These are phyloP conservation scores for Pelecanus crispus DNA, from an alignment of 2,113 vertebrate genomes.

Conservation along the genomic window DNA sequence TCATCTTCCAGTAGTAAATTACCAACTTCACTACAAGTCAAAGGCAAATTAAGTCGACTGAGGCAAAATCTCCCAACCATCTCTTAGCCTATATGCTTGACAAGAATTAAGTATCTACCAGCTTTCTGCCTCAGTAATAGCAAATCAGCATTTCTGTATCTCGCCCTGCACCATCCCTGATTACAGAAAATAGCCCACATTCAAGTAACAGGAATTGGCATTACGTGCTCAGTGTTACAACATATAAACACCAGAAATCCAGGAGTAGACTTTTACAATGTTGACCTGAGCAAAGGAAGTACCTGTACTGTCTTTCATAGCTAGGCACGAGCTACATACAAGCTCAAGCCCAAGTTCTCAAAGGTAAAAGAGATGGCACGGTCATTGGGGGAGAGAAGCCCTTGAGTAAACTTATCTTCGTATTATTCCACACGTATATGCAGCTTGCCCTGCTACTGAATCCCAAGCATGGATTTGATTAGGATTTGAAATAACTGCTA, in stretches of 20 bases:
- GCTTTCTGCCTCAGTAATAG: background rate
- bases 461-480: background rate
- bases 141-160: background rate
- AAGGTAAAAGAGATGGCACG: background rate
- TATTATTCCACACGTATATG: background rate
- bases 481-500: background rate
- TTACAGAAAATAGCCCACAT: background rate
- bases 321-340: accelerated
- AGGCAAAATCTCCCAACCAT: background rate
- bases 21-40: background rate
- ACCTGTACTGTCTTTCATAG: background rate
- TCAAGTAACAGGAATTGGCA: background rate
- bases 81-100: background rate
- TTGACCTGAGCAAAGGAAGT: background rate
- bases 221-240: background rate
- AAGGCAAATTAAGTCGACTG: background rate
- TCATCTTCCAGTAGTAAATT: background rate
- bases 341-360: background rate
- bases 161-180: background rate
- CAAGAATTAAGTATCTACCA: background rate
- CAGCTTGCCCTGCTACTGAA: background rate
- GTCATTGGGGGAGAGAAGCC: background rate
- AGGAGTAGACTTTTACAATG: background rate
- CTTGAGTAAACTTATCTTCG: background rate
- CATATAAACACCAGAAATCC: background rate